These are phyloP conservation scores for Seison nebaliae DNA, from an alignment of 1,140 invertebrate genomes.

Conservation along the genomic window DNA sequence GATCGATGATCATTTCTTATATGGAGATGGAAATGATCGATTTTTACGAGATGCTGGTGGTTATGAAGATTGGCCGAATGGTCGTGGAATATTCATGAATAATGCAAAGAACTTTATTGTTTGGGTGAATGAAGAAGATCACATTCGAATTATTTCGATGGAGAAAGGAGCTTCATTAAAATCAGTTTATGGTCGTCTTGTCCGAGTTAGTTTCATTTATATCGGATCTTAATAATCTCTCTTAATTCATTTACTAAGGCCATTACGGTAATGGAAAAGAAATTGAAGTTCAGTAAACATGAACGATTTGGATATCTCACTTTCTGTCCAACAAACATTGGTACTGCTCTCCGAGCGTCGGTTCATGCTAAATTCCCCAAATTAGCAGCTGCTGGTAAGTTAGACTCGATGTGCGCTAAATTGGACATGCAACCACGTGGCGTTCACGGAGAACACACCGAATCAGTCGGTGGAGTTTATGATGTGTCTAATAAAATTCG, in stretches of 20 bases:
- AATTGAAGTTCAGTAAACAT: slow-evolving; percentile 8
- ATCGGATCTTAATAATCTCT: background rate
- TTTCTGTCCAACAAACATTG: slow-evolving; percentile 90
- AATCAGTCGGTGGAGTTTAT: slow-evolving; percentile 34
- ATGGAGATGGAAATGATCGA: slow-evolving; percentile 11
- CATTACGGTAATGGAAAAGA: slow-evolving; percentile 6
- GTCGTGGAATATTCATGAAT: slow-evolving; percentile 31
- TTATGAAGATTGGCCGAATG: slow-evolving; percentile 12
- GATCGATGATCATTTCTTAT: slow-evolving; percentile 11
- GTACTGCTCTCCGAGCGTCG: slow-evolving; percentile 80
- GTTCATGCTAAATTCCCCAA: slow-evolving; percentile 92
- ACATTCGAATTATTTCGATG: slow-evolving; percentile 86
- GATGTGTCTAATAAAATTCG: slow-evolving; percentile 26
- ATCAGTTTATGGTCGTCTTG: slow-evolving; percentile 55
- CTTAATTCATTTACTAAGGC: slow-evolving; percentile 13
- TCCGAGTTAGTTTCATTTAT: slow-evolving; percentile 29
- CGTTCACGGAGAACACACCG: slow-evolving; percentile 72
- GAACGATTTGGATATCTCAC: slow-evolving; percentile 57
- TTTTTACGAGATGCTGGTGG: slow-evolving; percentile 10
- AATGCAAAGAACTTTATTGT: slow-evolving; percentile 83
- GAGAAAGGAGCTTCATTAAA: slow-evolving; percentile 62
- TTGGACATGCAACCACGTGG: slow-evolving; percentile 28
- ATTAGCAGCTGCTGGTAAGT: slow-evolving; percentile 56
- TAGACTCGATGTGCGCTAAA: slow-evolving; percentile 40
- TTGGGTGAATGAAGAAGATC: slow-evolving; percentile 93